Base-by-base conservation (phyloP, 2,797 vertebrate species). In the Atherinosoma microstoma region DNA sequence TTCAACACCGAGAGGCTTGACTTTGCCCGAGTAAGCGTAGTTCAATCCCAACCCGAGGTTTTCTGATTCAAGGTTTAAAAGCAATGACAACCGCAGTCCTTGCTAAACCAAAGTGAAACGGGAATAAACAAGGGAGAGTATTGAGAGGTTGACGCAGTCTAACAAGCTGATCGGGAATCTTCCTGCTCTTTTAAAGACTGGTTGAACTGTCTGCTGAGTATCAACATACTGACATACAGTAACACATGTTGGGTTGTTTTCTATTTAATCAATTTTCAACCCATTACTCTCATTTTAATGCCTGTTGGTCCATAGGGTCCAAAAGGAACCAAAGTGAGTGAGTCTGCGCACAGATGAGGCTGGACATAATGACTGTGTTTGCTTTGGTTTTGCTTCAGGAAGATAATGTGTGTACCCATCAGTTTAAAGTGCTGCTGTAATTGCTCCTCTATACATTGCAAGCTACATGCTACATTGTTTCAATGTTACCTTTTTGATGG, bases 311-410 rank as follows among this genome's bases (percentile, higher is more conserved):
- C 87, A 70, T 66, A 88, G 85, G 97, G 97, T 79, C 89, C 89
- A 3, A 96, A 95, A 94, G 97, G 97, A 95, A 94, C 95, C 91
- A 96, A 97, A 96, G 97, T 98, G 95, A 94, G 92, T 93, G 67
- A 79, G 67, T 65, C 59, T 81, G 60, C 30, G 11, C 5, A 58
- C 40, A 63, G 61, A 58, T 38, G 35, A 62, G 73, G 60, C 38
- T 63, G n/a, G 62, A 84, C 53, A 45, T 61, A 2, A 10, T 6
- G 4, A 27, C n/a, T 71, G 75, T 1, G 0, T 58, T 72, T 64
- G 47, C 76, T 4, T 62, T 49, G 58, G 54, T 49, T 29, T 58
- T 64, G 61, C 49, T 71, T 87, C 1, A 30, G 45, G 38, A 47
- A 64, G 70, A n/a, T 75, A 70, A 87, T n/a, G 45, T 60, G 76